phyloP scores from a whole-genome alignment of 1,140 invertebrate species.

The Drosophila guanche region DNA sequence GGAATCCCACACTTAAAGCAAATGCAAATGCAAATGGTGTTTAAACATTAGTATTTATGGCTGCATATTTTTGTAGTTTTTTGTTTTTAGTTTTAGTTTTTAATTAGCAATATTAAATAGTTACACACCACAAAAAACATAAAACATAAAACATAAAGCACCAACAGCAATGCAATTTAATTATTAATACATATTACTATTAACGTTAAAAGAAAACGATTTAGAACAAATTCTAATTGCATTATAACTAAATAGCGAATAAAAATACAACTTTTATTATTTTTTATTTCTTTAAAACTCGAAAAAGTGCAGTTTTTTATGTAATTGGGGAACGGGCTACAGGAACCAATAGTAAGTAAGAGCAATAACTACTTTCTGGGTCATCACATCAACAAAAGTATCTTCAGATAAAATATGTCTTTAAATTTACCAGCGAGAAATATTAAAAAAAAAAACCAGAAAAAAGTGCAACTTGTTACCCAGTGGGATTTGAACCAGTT shows the following conservation, averaged over 20 bases:
- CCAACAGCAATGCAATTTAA: conserved; percentile 61
- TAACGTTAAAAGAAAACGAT: conserved; percentile 42
- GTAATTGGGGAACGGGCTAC: too few relatives aligned
- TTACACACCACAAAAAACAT: conserved; percentile 24
- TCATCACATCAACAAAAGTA: too few relatives aligned
- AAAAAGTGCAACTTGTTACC: neutral
- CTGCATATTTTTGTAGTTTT: too few relatives aligned
- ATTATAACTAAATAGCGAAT: conserved; percentile 69
- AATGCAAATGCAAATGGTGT: too few relatives aligned
- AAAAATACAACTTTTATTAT: conserved; percentile 68
- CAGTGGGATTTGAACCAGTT: conserved; percentile 15
- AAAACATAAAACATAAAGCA: conserved; percentile 31
- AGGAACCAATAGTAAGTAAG: too few relatives aligned
- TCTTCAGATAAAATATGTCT: too few relatives aligned
- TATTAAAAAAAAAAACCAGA: neutral
- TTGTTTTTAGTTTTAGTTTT: conserved; percentile 10
- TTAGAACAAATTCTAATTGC: conserved; percentile 72
- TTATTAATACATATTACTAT: conserved; percentile 52
- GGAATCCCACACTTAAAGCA: too few relatives aligned
- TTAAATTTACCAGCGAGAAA: neutral
- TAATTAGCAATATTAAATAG: conserved; percentile 45
- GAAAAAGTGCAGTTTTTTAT: neutral
- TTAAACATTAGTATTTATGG: too few relatives aligned
- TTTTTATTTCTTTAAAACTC: conserved; percentile 58
- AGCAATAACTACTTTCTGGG: too few relatives aligned